Conservation (phyloP, 2,797 vertebrate species). For the Tenualosa ilisha region DNA sequence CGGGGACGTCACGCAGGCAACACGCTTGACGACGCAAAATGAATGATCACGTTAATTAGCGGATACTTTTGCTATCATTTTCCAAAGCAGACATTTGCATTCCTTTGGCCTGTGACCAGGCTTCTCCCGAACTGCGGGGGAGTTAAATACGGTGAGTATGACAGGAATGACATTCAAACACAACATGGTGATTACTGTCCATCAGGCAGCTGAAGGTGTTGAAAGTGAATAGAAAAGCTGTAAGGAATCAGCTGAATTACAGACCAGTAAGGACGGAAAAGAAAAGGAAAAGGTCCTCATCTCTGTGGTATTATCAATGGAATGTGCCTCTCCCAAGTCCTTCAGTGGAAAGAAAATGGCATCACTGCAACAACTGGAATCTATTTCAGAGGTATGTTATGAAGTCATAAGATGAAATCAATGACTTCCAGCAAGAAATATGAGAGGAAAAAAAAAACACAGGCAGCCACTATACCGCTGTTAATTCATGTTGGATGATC, state of each 20-base stretch:
- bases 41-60: constrained; percentile 14
- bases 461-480: constrained; percentile 58
- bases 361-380: constrained; percentile 66
- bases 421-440: constrained; percentile 44
- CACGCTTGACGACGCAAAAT: neutral
- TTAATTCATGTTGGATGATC: constrained; percentile 65
- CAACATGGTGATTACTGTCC: neutral
- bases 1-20: constrained; percentile 58
- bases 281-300: neutral
- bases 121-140: neutral
- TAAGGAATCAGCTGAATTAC: neutral
- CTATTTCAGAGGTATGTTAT: constrained; percentile 70
- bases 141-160: neutral
- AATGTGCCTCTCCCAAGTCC: constrained; percentile 46
- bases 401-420: constrained; percentile 66
- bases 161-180: neutral
- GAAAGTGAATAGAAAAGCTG: neutral
- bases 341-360: constrained; percentile 56
- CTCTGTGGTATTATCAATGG: constrained; percentile 29
- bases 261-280: neutral
- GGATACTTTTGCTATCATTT: neutral
- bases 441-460: constrained; percentile 43
- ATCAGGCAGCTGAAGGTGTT: neutral
- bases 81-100: neutral
- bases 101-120: neutral